Evolutionary conservation across 1,140 invertebrate genomes (phyloP).

Genomic region (Cotesia chilonis): DNA sequence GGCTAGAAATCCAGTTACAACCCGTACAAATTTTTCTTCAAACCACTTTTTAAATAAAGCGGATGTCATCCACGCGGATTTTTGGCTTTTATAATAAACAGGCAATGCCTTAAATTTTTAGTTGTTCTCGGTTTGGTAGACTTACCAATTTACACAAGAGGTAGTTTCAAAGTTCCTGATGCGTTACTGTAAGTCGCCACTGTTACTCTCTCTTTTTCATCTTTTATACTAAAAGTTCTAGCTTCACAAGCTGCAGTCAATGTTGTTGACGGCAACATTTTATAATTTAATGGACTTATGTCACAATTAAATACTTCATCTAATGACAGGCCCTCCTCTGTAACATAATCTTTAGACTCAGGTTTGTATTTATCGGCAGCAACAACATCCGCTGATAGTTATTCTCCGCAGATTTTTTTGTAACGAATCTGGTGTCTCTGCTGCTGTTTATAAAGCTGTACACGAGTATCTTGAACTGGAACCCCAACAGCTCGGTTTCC

Average conservation of each 20-base stretch:
- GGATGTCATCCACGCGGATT: conserved; percentile 54
- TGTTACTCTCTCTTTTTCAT: conserved; percentile 40
- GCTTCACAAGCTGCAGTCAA: conserved; percentile 41
- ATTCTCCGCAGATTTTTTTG: conserved; percentile 35
- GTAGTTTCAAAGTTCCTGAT: conserved; percentile 51
- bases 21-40: conserved; percentile 47
- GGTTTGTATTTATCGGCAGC: conserved; percentile 30
- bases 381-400: conserved; percentile 33
- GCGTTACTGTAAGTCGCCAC: conserved; percentile 57
- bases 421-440: conserved; percentile 37
- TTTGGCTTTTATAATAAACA: conserved; percentile 50
- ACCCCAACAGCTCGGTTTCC: conserved; percentile 40
- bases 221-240: conserved; percentile 36
- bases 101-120: conserved; percentile 46
- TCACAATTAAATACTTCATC: conserved; percentile 52
- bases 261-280: conserved; percentile 45
- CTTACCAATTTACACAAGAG: conserved; percentile 52
- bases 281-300: conserved; percentile 51
- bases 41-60: conserved; percentile 56
- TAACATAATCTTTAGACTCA: conserved; percentile 19
- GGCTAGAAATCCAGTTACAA: conserved; percentile 44
- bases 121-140: conserved; percentile 48
- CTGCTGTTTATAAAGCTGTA: conserved; percentile 41
- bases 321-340: conserved; percentile 22
- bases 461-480: conserved; percentile 42